phyloP scores from a whole-genome alignment of 2,888 invertebrate species.

The Caenorhabditis zanzibari region DNA sequence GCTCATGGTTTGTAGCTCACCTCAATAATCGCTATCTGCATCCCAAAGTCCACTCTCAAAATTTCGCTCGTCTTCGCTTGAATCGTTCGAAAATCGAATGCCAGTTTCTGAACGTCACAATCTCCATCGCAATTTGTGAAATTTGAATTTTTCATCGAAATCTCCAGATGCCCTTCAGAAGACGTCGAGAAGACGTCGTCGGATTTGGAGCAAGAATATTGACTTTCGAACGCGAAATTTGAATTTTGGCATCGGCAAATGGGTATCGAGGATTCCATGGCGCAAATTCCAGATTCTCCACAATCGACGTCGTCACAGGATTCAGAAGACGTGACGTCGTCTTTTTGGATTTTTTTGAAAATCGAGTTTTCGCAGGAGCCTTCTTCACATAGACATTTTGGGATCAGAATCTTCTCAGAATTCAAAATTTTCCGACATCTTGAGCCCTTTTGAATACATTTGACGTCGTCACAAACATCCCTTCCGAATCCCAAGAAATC shows the following conservation, averaged over 20 bases:
- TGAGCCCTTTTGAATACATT: constrained; percentile 29
- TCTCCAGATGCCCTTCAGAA: constrained; percentile 24
- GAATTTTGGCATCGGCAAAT: constrained; percentile 39
- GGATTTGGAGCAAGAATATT: constrained; percentile 9
- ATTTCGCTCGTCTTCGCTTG: constrained; percentile 1
- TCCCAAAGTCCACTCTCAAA: constrained; percentile 43
- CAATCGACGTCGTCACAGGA: constrained; percentile 45
- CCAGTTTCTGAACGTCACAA: constrained; percentile 40
- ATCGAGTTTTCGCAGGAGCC: not conserved
- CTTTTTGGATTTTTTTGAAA: constrained; percentile 9
- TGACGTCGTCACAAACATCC: constrained; percentile 35
- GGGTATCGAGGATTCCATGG: constrained; percentile 9
- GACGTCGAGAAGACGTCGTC: constrained; percentile 32
- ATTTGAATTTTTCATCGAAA: constrained; percentile 17
- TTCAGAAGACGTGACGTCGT: constrained; percentile 17
- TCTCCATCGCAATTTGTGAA: not conserved
- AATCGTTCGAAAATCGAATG: constrained; percentile 55
- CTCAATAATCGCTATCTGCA: constrained; percentile 46
- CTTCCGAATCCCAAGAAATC: constrained; percentile 23
- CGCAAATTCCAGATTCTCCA: constrained; percentile 37
- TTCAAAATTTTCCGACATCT: constrained; percentile 22
- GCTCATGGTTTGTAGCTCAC: constrained; percentile 14
- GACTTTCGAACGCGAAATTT: constrained; percentile 42
- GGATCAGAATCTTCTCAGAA: no score
- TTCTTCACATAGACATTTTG: not conserved